Evolutionary conservation across 2,888 invertebrate genomes (phyloP).

Genomic region (Xestobium rufovillosum): DNA sequence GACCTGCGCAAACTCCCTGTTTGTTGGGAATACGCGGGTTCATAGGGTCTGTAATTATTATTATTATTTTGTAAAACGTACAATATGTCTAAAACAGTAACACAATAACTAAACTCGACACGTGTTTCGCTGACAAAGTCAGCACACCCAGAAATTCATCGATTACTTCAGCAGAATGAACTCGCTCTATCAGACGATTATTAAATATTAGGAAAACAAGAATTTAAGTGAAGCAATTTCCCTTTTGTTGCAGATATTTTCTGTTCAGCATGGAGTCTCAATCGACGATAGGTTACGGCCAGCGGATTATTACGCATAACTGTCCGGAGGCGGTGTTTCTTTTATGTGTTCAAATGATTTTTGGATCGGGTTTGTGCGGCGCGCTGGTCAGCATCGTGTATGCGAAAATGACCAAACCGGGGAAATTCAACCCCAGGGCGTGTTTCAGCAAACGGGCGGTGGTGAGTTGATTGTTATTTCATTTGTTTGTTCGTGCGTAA

Average conservation of each 20-base stretch:
- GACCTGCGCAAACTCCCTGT: conserved; percentile 36
- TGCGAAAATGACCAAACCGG: conserved; percentile 58
- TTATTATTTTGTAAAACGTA: too few species aligned
- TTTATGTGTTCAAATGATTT: conserved; percentile 73
- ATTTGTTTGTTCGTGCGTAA: conserved; percentile 5
- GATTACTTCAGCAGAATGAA: too few species aligned
- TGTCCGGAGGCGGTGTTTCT: conserved; percentile 79
- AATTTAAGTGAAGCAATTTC: too few species aligned
- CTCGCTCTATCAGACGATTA: too few species aligned
- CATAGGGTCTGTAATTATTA: too few species aligned
- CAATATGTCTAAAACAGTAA: too few species aligned
- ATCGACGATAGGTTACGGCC: conserved; percentile 78
- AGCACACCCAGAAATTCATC: too few species aligned
- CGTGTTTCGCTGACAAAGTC: too few species aligned
- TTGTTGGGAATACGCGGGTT: conserved; percentile 53
- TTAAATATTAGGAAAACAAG: too few species aligned
- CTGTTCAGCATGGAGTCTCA: conserved; percentile 81
- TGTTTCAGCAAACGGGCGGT: conserved; percentile 67
- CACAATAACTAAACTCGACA: too few species aligned
- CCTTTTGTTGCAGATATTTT: too few species aligned
- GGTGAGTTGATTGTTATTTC: conserved; percentile 43
- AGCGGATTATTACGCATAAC: conserved; percentile 62
- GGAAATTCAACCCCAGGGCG: conserved; percentile 29
- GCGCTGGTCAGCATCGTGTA: conserved; percentile 48
- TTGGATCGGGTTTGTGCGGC: conserved; percentile 45